Conservation (phyloP, 2,888 invertebrate species). For the Dioctria rufipes region DNA sequence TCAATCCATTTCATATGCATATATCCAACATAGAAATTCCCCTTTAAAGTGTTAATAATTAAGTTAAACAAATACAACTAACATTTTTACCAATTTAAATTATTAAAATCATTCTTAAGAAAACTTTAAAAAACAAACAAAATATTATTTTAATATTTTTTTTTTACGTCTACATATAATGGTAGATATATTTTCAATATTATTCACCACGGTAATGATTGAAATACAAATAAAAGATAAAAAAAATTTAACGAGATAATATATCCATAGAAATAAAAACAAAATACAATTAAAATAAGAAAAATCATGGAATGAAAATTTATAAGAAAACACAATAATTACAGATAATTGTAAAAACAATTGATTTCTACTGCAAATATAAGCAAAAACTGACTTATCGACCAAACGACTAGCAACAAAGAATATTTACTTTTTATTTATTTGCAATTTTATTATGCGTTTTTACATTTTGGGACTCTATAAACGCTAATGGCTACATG, state of each 20-base stretch:
- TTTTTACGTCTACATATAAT: slow-evolving; percentile 2
- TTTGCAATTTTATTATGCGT: background rate
- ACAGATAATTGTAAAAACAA: slow-evolving; percentile 20
- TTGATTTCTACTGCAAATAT: slow-evolving; percentile 35
- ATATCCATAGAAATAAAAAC: slow-evolving; percentile 36
- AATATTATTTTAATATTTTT: slow-evolving; percentile 45
- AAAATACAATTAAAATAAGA: slow-evolving; percentile 44
- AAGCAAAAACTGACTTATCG: slow-evolving; percentile 29
- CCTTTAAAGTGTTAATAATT: no score
- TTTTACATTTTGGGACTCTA: background rate
- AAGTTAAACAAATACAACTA: no score
- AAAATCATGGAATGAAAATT: no score
- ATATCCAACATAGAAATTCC: no score
- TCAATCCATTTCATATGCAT: no score
- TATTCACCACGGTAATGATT: slow-evolving; percentile 5
- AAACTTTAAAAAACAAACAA: background rate
- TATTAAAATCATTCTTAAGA: slow-evolving; percentile 21
- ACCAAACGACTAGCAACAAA: slow-evolving; percentile 24
- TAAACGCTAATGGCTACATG: no score
- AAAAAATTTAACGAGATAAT: slow-evolving; percentile 6
- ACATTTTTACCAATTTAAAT: slow-evolving; percentile 9
- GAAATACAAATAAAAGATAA: background rate
- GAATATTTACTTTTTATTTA: slow-evolving; percentile 1
- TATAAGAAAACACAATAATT: slow-evolving; percentile 9
- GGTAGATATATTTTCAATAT: slow-evolving; percentile 40